Base-by-base conservation (phyloP, 2,888 invertebrate species). In the Capitulum mitella region DNA sequence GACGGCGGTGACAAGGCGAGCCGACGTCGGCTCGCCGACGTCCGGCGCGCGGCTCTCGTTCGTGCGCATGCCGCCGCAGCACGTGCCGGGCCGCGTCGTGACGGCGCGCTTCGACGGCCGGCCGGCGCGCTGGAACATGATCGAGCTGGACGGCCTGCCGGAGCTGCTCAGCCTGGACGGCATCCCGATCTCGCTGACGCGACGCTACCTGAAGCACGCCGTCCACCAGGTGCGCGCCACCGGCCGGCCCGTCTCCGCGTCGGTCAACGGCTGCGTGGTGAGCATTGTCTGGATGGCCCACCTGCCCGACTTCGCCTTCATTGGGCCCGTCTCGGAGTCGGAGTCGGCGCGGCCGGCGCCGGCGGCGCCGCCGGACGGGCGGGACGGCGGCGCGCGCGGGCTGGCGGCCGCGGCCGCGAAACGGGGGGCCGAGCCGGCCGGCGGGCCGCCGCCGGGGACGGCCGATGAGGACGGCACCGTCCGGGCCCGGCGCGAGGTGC, bases 11-110 rank as follows among this genome's bases (percentile, higher is more conserved):
- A n/a, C n/a, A n/a, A n/a, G n/a, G n/a, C n/a, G n/a, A n/a, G n/a
- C n/a, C n/a, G n/a, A n/a, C n/a, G n/a, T n/a, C n/a, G n/a, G n/a
- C n/a, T n/a, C n/a, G n/a, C n/a, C n/a, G n/a, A n/a, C n/a, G n/a
- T n/a, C n/a, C 70, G 70, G 70, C 19, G 76, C 76, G 16, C 76
- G 76, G 14, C 76, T 76, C 1, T 76, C 76, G n/a, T 76, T 29
- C 46, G 76, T 76, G 29, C 29, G 46, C 29, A n/a, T 48, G 46
- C 76, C 76, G 14, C 76, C 76, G 16, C 46, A 46, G 46, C 76
- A 29, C 5, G 76, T 76, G 29, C 19, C 8, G 29, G 76, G 76
- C 3, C 76, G 46, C 29, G 29, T 76, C 12, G 46, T 76, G 29
- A 43, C 46, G n/a, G 76, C 48, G 14, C 43, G 29, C 46, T 76